A percentile compares a stretch with the other conserved stretches of the same genome.
These are phyloP conservation scores for Matsumurasca onukii DNA, from an alignment of 1,140 invertebrate genomes.

Conservation along the genomic window DNA sequence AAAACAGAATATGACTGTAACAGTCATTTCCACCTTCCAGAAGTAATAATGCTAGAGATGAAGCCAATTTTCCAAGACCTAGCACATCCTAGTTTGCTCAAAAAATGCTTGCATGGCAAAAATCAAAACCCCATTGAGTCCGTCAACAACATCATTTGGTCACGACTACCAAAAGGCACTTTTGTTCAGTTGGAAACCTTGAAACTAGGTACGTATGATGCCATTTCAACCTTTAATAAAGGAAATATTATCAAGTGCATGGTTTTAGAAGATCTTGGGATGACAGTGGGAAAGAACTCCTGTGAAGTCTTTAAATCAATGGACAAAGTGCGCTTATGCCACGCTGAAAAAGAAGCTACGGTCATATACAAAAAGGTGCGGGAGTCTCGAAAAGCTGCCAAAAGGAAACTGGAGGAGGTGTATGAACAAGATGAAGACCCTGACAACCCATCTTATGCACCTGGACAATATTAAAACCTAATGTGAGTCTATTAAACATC, in stretches of 20 bases:
- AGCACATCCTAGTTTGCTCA: background rate
- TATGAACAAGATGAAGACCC: conserved; percentile 4
- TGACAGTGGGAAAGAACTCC: background rate
- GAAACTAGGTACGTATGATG: conserved; percentile 32
- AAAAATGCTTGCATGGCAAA: conserved; percentile 24
- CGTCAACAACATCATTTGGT: conserved; percentile 30
- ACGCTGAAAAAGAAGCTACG: background rate
- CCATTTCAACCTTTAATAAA: conserved; percentile 26
- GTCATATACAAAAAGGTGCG: background rate
- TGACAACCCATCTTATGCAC: conserved; percentile 1
- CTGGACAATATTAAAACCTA: background rate
- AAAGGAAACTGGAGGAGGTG: background rate
- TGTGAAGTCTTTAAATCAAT: background rate
- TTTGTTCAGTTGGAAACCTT: conserved; percentile 23
- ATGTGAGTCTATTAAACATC: background rate
- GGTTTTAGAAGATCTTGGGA: background rate
- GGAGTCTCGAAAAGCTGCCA: background rate
- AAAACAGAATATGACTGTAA: background rate
- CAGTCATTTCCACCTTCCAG: background rate
- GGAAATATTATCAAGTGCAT: conserved; percentile 6
- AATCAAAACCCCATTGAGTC: conserved; percentile 29
- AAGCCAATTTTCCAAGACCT: background rate
- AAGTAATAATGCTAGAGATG: background rate
- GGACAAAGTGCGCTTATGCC: background rate
- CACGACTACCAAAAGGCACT: conserved; percentile 19